Evolutionary conservation across 2,113 vertebrate genomes (phyloP).

Genomic region (Sinocyclocheilus rhinocerous): DNA sequence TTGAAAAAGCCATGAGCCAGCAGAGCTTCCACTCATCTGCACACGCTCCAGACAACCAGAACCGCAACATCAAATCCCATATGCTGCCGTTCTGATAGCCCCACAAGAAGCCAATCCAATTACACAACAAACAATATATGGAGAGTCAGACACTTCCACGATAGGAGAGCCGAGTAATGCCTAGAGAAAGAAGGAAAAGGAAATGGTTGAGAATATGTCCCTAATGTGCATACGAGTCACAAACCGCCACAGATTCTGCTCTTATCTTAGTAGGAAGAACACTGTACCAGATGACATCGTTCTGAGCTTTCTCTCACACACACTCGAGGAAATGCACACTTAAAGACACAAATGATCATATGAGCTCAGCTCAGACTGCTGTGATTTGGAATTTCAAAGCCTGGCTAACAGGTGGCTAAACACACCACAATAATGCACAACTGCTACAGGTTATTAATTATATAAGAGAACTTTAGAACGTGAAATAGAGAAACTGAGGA

Average conservation of each 20-base stretch:
- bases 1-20: not conserved
- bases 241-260: not conserved
- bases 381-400: conserved; percentile 19
- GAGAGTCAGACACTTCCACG: not conserved
- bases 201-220: not conserved
- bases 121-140: not conserved
- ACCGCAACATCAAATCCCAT: conserved; percentile 11
- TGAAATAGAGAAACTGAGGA: not conserved
- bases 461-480: no score
- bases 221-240: not conserved
- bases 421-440: conserved; percentile 3
- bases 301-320: not conserved
- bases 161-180: not conserved
- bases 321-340: not conserved
- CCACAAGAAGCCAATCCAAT: conserved; percentile 5
- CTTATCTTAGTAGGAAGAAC: conserved; percentile 4
- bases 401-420: not conserved
- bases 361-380: conserved; percentile 16
- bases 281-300: not conserved
- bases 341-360: not conserved
- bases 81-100: not conserved
- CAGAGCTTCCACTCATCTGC: not conserved
- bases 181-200: not conserved
- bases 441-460: not conserved
- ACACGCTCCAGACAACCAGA: not conserved